A percentile compares a stretch with the other conserved stretches of the same genome.
Evolutionary conservation across 1,140 invertebrate species (phyloP).

Genomic region (Aphelenchoides fujianensis): DNA sequence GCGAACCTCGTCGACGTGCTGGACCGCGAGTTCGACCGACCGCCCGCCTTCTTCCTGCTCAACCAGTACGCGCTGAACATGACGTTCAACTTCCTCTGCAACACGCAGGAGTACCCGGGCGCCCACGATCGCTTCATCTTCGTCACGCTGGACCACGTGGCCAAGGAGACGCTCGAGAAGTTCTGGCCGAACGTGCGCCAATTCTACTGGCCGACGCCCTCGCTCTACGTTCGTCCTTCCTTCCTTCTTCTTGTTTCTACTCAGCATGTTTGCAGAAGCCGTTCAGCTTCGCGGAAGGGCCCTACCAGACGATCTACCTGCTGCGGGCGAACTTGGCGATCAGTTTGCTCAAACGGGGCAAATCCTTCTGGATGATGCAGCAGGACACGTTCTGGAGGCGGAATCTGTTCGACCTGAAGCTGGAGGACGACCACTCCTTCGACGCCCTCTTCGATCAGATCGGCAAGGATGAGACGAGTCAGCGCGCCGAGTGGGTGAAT

Average conservation of each 20-base stretch:
- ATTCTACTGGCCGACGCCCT: conserved; percentile 60
- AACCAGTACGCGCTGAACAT: conserved; percentile 61
- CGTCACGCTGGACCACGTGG: conserved; percentile 57
- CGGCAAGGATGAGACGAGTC: conserved; percentile 49
- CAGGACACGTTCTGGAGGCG: conserved; percentile 45
- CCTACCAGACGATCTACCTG: conserved; percentile 60
- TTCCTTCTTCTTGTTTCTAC: background rate
- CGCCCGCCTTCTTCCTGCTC: conserved; percentile 56
- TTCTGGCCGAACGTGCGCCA: conserved; percentile 56
- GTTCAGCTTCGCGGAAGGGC: conserved; percentile 60
- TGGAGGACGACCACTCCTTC: conserved; percentile 48
- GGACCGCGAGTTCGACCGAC: conserved; percentile 51
- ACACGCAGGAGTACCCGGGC: conserved; percentile 50
- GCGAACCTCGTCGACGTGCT: conserved; percentile 45
- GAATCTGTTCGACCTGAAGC: conserved; percentile 55
- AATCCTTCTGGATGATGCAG: conserved; percentile 63
- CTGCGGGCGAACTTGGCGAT: conserved; percentile 57
- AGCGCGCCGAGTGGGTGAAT: conserved; percentile 61
- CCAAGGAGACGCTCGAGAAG: conserved; percentile 40
- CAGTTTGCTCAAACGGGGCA: conserved; percentile 51
- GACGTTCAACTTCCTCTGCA: conserved; percentile 62
- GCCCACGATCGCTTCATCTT: conserved; percentile 60
- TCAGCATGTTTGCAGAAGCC: conserved; percentile 51
- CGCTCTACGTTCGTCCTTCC: conserved; percentile 52
- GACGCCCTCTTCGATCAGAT: conserved; percentile 60